Conservation (phyloP, 2,113 vertebrate species). For the Bos javanicus region DNA sequence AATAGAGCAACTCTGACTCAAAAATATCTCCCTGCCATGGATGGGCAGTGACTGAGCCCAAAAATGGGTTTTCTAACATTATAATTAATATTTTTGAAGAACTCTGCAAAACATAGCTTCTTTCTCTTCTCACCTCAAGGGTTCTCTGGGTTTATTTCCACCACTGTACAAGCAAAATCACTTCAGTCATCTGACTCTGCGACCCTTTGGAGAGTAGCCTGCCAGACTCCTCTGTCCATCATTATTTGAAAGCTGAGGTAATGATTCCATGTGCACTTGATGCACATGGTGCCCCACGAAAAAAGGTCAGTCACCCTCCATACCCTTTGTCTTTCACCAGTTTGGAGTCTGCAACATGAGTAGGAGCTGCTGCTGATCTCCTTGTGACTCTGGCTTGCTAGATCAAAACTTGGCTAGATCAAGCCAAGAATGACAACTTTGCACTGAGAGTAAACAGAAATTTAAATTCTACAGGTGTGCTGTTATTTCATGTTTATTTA, state of each 20-base stretch:
- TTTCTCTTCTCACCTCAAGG: neutral
- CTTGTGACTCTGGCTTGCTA: neutral
- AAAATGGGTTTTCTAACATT: neutral
- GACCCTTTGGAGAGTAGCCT: neutral
- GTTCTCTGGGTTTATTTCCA: neutral
- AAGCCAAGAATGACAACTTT: neutral
- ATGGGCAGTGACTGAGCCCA: fast-evolving
- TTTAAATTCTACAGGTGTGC: conserved; percentile 17
- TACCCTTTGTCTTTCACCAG: neutral
- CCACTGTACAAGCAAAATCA: neutral
- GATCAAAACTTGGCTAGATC: neutral
- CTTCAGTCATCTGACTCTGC: neutral
- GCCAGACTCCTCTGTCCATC: neutral
- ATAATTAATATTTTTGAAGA: neutral
- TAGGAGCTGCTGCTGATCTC: neutral
- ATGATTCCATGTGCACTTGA: neutral
- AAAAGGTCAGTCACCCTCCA: neutral
- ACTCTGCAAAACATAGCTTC: neutral
- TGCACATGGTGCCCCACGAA: conserved; percentile 5
- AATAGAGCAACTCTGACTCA: neutral
- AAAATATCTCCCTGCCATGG: neutral
- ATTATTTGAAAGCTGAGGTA: conserved; percentile 7
- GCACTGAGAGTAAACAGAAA: neutral
- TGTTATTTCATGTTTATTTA: neutral
- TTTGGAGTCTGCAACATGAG: neutral